These are phyloP conservation scores for Limenitis camilla DNA, from an alignment of 2,888 invertebrate species.

Conservation along the genomic window DNA sequence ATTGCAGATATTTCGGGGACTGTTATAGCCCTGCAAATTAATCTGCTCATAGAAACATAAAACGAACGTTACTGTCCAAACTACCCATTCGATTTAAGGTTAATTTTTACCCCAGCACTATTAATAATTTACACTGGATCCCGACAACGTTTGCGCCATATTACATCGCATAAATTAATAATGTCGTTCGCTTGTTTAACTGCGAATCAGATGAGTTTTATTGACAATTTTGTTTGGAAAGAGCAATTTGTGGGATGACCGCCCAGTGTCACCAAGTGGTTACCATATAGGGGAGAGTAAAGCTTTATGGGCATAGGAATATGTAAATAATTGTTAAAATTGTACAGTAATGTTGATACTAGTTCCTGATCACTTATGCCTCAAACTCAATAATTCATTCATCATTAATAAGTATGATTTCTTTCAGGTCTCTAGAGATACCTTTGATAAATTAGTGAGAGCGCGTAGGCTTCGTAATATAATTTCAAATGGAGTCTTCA, in stretches of 20 bases:
- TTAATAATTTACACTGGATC: conserved; percentile 73
- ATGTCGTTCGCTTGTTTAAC: conserved; percentile 73
- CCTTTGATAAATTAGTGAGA: too few relatives aligned
- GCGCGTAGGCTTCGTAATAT: too few relatives aligned
- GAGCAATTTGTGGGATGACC: conserved; percentile 73
- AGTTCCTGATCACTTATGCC: neutral
- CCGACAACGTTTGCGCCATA: conserved; percentile 71
- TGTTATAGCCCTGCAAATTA: conserved; percentile 59
- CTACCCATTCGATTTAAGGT: conserved; percentile 73
- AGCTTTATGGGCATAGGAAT: conserved; percentile 19
- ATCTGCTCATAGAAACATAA: conserved; percentile 65
- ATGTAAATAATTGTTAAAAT: conserved; percentile 18
- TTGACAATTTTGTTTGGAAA: conserved; percentile 74
- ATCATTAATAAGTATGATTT: too few relatives aligned
- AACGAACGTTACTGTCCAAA: conserved; percentile 65
- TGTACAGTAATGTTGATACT: conserved; percentile 2
- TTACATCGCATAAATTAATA: conserved; percentile 75
- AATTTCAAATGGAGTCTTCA: too few relatives aligned
- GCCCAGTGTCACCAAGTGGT: conserved; percentile 66
- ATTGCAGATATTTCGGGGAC: conserved; percentile 31
- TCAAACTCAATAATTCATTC: too few relatives aligned
- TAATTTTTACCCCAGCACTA: conserved; percentile 74
- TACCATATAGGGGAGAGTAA: conserved; percentile 57
- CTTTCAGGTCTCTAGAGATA: too few relatives aligned
- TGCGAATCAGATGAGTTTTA: conserved; percentile 75